Evolutionary conservation across 2,113 vertebrate species (phyloP), one percentile per base, ranked within the genome.

Genomic region (Balaeniceps rex): DNA sequence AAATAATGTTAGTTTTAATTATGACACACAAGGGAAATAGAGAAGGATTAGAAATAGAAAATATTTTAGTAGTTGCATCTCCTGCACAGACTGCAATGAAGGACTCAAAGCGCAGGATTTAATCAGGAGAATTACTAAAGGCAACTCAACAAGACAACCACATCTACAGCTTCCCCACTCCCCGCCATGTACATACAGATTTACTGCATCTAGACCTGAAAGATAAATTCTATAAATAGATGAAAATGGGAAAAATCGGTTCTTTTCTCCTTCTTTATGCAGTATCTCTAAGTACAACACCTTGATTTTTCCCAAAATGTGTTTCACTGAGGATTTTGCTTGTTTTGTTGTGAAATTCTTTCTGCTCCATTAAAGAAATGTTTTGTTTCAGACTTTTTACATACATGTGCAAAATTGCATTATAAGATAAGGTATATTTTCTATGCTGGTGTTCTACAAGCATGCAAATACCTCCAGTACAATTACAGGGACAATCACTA

Each of bases 171-270:
- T 72, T 65, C 14, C 33, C 46, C 14, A 3, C 38, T 69, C 33
- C 17, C n/a, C 23, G 11, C 25, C 18, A 15, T 0, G 6, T 40
- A 31, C 26, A 13, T n/a, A 31, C 5, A 9, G 33, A n/a, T 4
- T 57, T 60, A 71, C 28, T 16, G 9, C 9, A 65, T 4, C 12
- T 3, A 57, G 9, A 82, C 7, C 12, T 52, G 10, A 47, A 55
- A 61, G 2, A 23, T 6, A 25, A 78, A 36, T 8, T 14, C n/a
- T 22, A 1, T 7, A 58, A 57, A 51, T 5, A 63, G 14, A 51
- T 38, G 26, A 61, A 76, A 74, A 25, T 7, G 2, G 26, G 4
- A 21, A 61, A 8, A 23, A 29, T 2, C 8, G 14, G 19, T 21
- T 65, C 0, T 72, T 46, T n/a, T 23, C 42, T 36, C 49, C 23